Conservation (phyloP, 2,113 vertebrate species). For the Erythrolamprus reginae region DNA sequence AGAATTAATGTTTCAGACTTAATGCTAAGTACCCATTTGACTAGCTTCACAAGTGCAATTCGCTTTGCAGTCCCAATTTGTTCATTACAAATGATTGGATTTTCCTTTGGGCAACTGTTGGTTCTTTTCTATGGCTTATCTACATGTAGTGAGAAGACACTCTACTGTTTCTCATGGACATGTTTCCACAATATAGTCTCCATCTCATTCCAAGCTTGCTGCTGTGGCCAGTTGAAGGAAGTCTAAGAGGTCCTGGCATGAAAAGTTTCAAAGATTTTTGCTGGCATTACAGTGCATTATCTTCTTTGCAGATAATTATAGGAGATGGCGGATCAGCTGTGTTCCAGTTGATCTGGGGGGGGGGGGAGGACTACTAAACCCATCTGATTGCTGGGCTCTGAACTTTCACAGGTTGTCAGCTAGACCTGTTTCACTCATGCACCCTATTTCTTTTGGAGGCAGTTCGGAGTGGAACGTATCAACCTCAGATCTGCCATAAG, state of each 20-base stretch:
- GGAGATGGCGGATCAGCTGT: not conserved
- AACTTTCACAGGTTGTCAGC: not conserved
- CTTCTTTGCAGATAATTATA: not conserved
- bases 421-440: not conserved
- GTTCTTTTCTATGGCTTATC: not conserved
- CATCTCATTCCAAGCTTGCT: not conserved
- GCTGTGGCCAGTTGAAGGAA: not conserved
- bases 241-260: not conserved
- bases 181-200: not conserved
- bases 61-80: not conserved
- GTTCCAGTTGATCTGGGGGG: not conserved
- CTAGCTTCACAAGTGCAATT: accelerated
- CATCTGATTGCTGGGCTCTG: not conserved
- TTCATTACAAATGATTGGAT: not conserved
- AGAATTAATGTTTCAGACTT: not conserved
- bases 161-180: not conserved
- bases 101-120: not conserved
- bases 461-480: not conserved
- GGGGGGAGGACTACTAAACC: not conserved
- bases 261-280: not conserved
- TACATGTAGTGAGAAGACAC: not conserved
- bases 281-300: not conserved
- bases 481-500: not conserved
- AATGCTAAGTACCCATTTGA: not conserved
- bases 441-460: not conserved